Evolutionary conservation across 2,888 invertebrate species (phyloP), one percentile per base, ranked within the genome.

Genomic region (Sarcophaga subvicina): DNA sequence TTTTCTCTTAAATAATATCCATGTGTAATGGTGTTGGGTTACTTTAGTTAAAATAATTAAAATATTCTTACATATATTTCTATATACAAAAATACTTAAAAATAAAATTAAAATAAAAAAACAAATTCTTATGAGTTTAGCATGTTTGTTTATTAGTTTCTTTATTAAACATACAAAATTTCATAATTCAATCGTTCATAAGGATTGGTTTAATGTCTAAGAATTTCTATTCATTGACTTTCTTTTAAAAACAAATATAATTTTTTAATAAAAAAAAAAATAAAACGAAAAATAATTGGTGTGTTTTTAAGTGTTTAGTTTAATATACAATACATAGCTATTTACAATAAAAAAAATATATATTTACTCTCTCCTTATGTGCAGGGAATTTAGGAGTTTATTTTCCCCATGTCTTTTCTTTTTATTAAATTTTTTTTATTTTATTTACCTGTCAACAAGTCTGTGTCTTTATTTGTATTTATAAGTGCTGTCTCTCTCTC

Each of bases 121-220:
- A 66, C 12, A 77, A 37, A 60, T 59, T 60, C 27, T 64, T 75
- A 84, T 80, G 22, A 82, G 80, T 85, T 88, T 49, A 78, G 88
- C 85, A 88, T 85, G 85, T 83, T 77, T 85, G 83, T 85, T 85
- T 63, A 60, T 73, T 83, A 85, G 82, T 59, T 82, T 22, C 10
- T 37, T 54, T 14, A 72, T 10, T 27, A 71, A 80, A 71, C 47
- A 80, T 66, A 60, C 8, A 66, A 72, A 60, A 60, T 64, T 64
- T 45, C 64, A 80, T 63, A 67, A 78, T 69, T 25, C 37, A 37
- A 37, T 72, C 60, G 17, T 47, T 72, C 37, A 37, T 37, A 37
- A 8, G 37, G 37, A 54, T 20, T 60, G 45, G 11, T 45, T 45
- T 59, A 17, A 25, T 25, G 20, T 60, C 8, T 17, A 77, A 69